Percentiles rank a stretch among this genome's conserved stretches.
phyloP scores from a whole-genome alignment of 2,113 vertebrate genomes.

The Mus pahari region DNA sequence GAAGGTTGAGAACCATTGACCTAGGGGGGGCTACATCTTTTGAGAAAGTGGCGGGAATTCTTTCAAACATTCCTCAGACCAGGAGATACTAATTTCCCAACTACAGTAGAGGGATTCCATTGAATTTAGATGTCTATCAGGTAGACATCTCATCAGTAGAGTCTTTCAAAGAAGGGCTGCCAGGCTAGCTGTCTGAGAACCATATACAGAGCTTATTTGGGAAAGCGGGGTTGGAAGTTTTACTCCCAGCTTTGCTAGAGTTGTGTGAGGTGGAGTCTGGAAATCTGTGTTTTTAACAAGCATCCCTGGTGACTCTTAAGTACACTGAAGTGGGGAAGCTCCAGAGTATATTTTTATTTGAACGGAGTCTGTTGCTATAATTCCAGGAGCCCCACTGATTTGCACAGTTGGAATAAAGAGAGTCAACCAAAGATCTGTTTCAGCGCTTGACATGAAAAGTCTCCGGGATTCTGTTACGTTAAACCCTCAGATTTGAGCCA shows the following conservation, averaged over 20 bases:
- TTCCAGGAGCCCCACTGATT: constrained; percentile 4
- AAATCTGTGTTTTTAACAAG: constrained; percentile 44
- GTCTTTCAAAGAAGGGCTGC: background rate
- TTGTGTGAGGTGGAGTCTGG: background rate
- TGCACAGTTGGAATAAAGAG: background rate
- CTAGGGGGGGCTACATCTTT: background rate
- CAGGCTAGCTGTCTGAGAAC: background rate
- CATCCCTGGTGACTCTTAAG: background rate
- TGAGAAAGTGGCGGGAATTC: background rate
- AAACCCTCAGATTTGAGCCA: constrained; percentile 24
- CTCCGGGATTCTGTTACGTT: background rate
- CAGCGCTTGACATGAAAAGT: constrained; percentile 45
- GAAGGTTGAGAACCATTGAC: background rate
- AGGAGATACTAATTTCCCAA: background rate
- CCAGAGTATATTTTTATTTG: background rate
- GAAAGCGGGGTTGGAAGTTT: background rate
- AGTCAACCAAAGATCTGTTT: constrained; percentile 11
- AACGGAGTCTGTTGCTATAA: constrained; percentile 29
- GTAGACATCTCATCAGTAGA: background rate
- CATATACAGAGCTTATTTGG: background rate
- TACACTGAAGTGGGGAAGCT: background rate
- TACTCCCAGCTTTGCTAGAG: background rate
- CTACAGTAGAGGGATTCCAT: background rate
- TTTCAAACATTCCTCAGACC: background rate
- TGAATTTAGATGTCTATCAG: background rate